Conservation (phyloP, 1,140 invertebrate species). For the Grapholita molesta region DNA sequence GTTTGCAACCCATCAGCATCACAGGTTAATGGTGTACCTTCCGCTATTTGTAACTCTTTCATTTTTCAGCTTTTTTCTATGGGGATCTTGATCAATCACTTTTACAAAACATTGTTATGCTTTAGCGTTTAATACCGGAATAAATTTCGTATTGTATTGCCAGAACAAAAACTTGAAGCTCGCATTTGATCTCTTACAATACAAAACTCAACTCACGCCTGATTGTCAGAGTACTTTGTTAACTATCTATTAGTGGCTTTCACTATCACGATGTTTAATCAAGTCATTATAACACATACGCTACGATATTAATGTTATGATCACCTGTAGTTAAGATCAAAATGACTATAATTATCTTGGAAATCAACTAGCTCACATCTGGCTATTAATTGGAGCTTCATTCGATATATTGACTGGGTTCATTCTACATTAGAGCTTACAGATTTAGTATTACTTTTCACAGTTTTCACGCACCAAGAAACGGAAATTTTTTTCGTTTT, state of each 20-base stretch:
- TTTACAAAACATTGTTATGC: no score
- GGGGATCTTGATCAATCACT: no score
- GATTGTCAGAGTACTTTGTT: neutral
- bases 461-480: no score
- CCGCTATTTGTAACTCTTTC: neutral
- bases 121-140: no score
- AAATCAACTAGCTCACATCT: slow-evolving; percentile 6
- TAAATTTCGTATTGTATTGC: neutral
- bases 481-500: no score
- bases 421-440: no score
- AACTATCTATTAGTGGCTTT: neutral
- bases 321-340: neutral
- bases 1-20: no score
- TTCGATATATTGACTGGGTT: no score
- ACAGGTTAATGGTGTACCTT: no score
- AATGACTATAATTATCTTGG: neutral
- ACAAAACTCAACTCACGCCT: neutral
- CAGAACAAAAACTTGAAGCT: neutral
- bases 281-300: neutral
- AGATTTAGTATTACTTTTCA: no score
- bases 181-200: neutral
- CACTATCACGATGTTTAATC: neutral
- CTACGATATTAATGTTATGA: neutral
- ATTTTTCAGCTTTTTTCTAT: neutral
- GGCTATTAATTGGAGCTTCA: neutral